Evolutionary conservation across 2,113 vertebrate species (phyloP).

Genomic region (Corythornis madagascariensis): DNA sequence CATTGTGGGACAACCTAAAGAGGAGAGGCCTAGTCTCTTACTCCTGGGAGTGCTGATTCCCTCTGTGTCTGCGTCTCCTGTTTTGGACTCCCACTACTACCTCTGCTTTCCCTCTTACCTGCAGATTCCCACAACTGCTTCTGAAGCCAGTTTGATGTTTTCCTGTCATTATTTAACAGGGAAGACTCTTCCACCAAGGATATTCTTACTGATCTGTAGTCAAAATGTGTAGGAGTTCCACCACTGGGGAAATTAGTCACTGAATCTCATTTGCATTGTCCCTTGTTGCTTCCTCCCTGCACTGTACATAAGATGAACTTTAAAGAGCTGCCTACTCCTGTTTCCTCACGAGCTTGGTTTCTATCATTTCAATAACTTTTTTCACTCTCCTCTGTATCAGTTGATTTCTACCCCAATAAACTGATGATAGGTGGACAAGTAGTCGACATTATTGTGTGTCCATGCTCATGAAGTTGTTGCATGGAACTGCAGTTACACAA

Average conservation of each 20-base stretch:
- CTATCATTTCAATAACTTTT: not conserved
- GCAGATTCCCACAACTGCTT: not conserved
- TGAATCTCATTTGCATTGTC: conserved; percentile 45
- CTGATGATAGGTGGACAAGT: not conserved
- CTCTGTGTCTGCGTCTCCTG: not conserved
- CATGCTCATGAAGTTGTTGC: not conserved
- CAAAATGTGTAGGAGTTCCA: conserved; percentile 47
- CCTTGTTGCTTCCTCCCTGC: not conserved
- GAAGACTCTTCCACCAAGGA: not conserved
- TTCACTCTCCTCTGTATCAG: not conserved
- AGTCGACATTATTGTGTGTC: not conserved
- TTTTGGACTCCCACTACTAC: not conserved
- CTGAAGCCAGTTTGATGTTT: not conserved
- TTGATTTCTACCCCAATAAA: not conserved
- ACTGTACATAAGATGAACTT: conserved; percentile 9
- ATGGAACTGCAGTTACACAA: not conserved
- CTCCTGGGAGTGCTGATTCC: not conserved
- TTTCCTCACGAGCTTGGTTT: not conserved
- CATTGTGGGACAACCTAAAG: not conserved
- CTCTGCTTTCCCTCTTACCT: not conserved
- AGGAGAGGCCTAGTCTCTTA: not conserved
- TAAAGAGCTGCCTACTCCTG: conserved; percentile 21
- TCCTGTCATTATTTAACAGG: not conserved
- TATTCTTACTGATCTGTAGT: conserved; percentile 14
- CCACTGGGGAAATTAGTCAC: conserved; percentile 50